These are phyloP conservation scores for Indicator indicator DNA, from an alignment of 2,113 vertebrate genomes.

Conservation along the genomic window DNA sequence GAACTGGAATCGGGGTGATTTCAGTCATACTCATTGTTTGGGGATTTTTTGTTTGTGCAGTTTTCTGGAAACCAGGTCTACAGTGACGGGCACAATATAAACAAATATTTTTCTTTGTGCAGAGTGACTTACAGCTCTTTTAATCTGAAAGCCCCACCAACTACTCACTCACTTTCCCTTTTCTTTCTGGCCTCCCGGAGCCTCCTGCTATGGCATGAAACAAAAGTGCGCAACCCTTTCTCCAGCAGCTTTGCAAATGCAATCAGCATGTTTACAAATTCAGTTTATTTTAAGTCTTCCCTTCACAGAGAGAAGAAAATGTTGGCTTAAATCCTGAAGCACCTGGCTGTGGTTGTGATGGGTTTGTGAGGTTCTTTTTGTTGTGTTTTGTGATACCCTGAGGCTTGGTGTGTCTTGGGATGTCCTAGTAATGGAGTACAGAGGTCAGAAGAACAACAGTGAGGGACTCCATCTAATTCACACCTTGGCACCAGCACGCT, in stretches of 20 bases:
- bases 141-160: background rate
- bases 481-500: constrained; percentile 66
- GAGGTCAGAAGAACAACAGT: constrained; percentile 43
- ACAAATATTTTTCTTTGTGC: constrained; percentile 24
- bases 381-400: background rate
- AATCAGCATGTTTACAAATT: background rate
- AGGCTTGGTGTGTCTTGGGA: constrained; percentile 7
- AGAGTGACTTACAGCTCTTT: background rate
- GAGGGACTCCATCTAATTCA: constrained; percentile 69
- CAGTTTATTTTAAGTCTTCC: background rate
- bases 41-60: background rate
- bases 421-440: constrained; percentile 23
- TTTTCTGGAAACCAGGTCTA: constrained; percentile 2
- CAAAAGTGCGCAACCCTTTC: background rate
- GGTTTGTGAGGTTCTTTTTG: background rate
- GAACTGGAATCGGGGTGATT: background rate
- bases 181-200: background rate
- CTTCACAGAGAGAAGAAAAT: background rate
- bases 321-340: background rate
- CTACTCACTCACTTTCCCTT: background rate
- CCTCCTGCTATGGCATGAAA: background rate
- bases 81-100: background rate
- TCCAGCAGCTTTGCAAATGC: background rate
- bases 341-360: background rate
- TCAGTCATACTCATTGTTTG: background rate